Conservation (phyloP, 2,113 vertebrate genomes). For the Thinocorus orbignyianus region DNA sequence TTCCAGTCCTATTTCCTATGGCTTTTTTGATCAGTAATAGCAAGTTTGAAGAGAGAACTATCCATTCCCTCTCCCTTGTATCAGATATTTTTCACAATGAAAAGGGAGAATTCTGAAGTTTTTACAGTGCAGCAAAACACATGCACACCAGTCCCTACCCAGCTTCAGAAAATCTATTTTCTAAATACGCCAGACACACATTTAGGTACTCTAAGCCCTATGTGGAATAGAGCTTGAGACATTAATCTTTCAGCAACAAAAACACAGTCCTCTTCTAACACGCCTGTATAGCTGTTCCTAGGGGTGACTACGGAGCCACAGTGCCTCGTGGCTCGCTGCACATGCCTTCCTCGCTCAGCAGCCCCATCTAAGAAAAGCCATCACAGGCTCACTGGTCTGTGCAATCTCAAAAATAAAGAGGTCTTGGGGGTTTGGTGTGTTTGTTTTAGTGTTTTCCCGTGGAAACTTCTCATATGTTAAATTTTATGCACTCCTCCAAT, state of each 20-base stretch:
- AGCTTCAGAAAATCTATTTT: background rate
- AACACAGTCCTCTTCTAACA: background rate
- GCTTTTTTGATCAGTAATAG: background rate
- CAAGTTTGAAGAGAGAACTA: background rate
- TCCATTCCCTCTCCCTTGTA: background rate
- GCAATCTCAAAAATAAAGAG: background rate
- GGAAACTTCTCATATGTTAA: background rate
- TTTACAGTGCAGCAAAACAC: background rate
- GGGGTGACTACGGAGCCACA: background rate
- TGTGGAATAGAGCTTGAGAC: background rate
- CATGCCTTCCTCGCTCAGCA: background rate
- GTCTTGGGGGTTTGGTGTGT: fast-evolving
- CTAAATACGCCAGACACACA: background rate
- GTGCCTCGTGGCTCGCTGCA: fast-evolving
- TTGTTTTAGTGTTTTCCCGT: background rate
- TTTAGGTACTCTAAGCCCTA: background rate
- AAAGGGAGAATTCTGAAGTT: background rate
- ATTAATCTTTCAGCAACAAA: background rate
- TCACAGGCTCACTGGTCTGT: background rate
- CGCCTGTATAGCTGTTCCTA: background rate
- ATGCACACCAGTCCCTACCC: background rate
- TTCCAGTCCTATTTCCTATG: conserved; percentile 11
- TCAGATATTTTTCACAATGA: background rate
- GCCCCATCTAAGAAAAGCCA: background rate
- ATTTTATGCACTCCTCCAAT: background rate